These are phyloP conservation scores for Sesia bembeciformis DNA, from an alignment of 2,888 invertebrate genomes.

Conservation along the genomic window DNA sequence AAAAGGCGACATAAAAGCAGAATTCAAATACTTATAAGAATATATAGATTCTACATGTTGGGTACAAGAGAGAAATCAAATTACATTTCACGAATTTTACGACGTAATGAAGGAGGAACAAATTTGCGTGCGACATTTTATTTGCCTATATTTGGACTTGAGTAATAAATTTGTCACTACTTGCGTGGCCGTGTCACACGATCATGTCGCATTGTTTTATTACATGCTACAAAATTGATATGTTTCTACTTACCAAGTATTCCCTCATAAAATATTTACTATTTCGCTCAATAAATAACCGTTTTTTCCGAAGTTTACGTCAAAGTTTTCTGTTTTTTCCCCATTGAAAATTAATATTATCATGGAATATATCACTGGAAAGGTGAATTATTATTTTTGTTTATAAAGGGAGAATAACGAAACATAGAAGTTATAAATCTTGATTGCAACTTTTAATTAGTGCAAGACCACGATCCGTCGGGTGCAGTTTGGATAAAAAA, in stretches of 20 bases:
- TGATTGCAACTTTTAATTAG: slow-evolving; percentile 17
- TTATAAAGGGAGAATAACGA: too few species aligned
- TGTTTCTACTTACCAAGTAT: background rate
- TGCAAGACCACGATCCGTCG: slow-evolving; percentile 49
- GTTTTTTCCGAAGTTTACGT: background rate
- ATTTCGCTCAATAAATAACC: background rate
- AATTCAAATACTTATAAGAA: too few species aligned
- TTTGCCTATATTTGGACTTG: background rate
- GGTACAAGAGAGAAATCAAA: too few species aligned
- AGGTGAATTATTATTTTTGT: too few species aligned
- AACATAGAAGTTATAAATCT: background rate
- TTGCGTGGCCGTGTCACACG: background rate
- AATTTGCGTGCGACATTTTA: background rate
- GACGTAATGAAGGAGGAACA: background rate
- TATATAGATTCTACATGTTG: too few species aligned
- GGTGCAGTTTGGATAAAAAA: slow-evolving; percentile 51
- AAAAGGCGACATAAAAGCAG: too few species aligned
- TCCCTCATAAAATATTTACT: background rate
- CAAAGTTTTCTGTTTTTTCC: too few species aligned
- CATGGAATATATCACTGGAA: too few species aligned
- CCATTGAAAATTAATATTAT: too few species aligned
- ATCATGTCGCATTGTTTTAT: background rate
- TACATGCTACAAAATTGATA: background rate
- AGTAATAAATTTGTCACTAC: background rate
- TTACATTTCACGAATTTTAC: background rate